A percentile compares a stretch with the other conserved stretches of the same genome.
Conservation (phyloP, 2,888 invertebrate species). For the Odontocerum albicorne region DNA sequence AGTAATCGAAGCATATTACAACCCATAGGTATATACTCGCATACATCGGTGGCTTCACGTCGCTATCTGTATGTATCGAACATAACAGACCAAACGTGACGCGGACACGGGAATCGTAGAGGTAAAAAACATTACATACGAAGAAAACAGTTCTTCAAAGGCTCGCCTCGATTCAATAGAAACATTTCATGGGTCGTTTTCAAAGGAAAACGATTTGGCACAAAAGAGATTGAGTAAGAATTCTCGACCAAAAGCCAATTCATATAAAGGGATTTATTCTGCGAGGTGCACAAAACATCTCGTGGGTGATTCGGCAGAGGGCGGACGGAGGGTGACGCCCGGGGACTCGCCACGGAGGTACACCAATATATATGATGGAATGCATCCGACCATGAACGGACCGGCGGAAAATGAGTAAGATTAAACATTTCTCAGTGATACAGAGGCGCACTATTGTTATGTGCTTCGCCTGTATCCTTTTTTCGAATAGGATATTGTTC, state of each 20-base stretch:
- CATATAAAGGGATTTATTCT: constrained; percentile 22
- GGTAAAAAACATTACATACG: background rate
- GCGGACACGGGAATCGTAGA: background rate
- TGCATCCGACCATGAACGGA: too few relatives aligned
- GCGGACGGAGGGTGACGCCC: background rate
- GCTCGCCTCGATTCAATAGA: constrained; percentile 3
- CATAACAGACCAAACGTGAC: background rate
- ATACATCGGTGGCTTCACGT: too few relatives aligned
- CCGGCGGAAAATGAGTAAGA: too few relatives aligned
- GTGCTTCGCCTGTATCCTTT: too few relatives aligned
- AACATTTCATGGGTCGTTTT: constrained; percentile 22
- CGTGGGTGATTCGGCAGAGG: background rate
- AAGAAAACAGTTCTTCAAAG: constrained; percentile 9
- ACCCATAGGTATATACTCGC: too few relatives aligned
- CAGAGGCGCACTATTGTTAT: too few relatives aligned
- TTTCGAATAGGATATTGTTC: too few relatives aligned
- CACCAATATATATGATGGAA: too few relatives aligned
- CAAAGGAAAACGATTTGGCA: constrained; percentile 24
- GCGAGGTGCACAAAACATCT: constrained; percentile 8
- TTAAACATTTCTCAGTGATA: too few relatives aligned
- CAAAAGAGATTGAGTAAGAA: constrained; percentile 20
- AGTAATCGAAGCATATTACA: too few relatives aligned
- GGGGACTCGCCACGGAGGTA: too few relatives aligned
- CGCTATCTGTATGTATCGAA: too few relatives aligned
- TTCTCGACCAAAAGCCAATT: constrained; percentile 22